phyloP scores from a whole-genome alignment of 2,888 invertebrate genomes.

The Drosophila paranaensis region DNA sequence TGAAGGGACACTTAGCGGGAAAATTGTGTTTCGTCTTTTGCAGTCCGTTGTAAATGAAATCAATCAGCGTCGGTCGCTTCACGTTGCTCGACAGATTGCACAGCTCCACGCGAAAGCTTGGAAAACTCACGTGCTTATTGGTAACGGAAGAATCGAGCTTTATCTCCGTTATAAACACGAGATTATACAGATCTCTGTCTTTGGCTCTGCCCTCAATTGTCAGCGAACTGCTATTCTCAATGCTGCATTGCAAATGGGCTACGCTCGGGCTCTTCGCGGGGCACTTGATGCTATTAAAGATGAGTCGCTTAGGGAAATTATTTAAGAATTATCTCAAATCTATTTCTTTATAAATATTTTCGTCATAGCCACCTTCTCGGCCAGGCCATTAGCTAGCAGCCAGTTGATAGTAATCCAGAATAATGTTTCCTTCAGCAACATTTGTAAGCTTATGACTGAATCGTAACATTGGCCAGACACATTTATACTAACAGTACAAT shows the following conservation, averaged over 20 bases:
- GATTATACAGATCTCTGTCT: background rate
- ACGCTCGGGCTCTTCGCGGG: background rate
- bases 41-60: slow-evolving; percentile 20
- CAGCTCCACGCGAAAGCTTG: background rate
- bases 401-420: background rate
- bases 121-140: background rate
- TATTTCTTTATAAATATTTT: background rate
- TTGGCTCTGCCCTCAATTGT: background rate
- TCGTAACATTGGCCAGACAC: background rate
- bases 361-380: background rate
- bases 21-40: slow-evolving; percentile 29
- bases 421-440: background rate
- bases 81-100: background rate
- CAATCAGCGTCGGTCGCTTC: background rate
- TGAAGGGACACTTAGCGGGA: slow-evolving; percentile 47
- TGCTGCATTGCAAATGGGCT: background rate
- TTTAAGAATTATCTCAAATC: background rate
- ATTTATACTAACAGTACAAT: background rate
- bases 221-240: background rate
- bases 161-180: background rate
- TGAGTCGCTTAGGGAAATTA: background rate
- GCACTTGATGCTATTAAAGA: background rate
- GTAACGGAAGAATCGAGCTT: background rate
- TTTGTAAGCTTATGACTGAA: background rate
- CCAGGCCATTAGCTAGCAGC: background rate